phyloP scores from a whole-genome alignment of 2,888 invertebrate species.

The Phorcus lineatus region DNA sequence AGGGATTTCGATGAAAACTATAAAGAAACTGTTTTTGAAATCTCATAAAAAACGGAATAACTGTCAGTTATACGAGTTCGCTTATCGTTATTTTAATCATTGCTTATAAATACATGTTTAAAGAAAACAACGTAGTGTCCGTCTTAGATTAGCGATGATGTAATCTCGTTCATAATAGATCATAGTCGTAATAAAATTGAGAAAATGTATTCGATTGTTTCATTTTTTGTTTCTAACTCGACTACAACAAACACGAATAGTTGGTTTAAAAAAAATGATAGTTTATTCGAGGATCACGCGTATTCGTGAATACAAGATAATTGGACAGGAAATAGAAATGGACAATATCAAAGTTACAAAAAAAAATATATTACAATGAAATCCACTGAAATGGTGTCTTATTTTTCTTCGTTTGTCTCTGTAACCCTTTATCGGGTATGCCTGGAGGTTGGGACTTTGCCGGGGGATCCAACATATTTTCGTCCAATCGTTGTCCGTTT shows the following conservation, averaged over 20 bases:
- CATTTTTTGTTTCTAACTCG: too few species aligned
- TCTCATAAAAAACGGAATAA: not conserved
- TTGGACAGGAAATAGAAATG: not conserved
- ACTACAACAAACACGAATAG: too few species aligned
- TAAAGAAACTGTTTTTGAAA: not conserved
- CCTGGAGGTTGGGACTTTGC: not conserved
- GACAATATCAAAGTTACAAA: not conserved
- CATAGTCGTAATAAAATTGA: too few species aligned
- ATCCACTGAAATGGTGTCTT: not conserved
- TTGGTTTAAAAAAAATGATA: too few species aligned
- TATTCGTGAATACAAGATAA: not conserved
- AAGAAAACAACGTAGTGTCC: not conserved
- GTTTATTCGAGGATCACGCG: too few species aligned
- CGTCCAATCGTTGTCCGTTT: not conserved
- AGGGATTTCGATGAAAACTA: not conserved
- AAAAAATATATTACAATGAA: not conserved
- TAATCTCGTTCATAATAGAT: too few species aligned
- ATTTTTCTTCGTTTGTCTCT: not conserved
- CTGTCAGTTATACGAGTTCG: not conserved
- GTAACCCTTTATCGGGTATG: not conserved
- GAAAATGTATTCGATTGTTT: too few species aligned
- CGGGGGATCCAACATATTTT: not conserved
- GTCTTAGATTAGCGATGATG: not conserved
- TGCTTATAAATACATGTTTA: not conserved
- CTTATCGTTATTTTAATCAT: not conserved